Evolutionary conservation across 2,113 vertebrate genomes (phyloP), one percentile per base, ranked within the genome.

Genomic region (Hydrochoerus hydrochaeris): DNA sequence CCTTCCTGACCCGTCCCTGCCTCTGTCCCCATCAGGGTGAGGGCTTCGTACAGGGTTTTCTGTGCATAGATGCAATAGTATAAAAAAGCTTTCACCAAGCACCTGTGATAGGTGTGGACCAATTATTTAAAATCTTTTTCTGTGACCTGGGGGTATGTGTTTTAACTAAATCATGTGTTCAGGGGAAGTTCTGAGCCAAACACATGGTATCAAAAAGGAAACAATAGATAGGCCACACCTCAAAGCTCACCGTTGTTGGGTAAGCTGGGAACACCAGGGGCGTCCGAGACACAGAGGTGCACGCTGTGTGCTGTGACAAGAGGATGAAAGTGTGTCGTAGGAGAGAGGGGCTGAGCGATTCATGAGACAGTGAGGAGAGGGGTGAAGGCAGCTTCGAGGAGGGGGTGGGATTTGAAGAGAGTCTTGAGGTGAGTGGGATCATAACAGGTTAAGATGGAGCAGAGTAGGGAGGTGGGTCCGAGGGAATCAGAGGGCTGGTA

Each of bases 131-230:
- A 95, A 69, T 41, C 12, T 26, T 90, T 54, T 57, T 75, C 58
- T 95, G 46, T 54, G n/a, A 69, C 58, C 54, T 69, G 65, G n/a
- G 32, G 54, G 75, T 49, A 28, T 77, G 35, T 83, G 52, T 65
- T 77, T 86, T 91, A 91, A 62, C 62, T 71, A 96, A 84, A 67
- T 32, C 20, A n/a, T 38, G 35, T 90, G 38, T 94, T 71, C 46
- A 67, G 85, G 12, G 46, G 58, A 63, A 46, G 73, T 77, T 77
- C 12, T 13, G 41, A 77, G 73, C 73, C 41, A 77, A 77, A 26
- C 30, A 30, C 41, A 46, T 46, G 24, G 46, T 77, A 16, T 71
- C 60, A 90, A 57, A 84, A 82, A 65, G 60, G 14, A 65, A 90
- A 46, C 3, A 32, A 58, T 52, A 85, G 30, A 3, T 52, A 80